Percentiles rank a stretch among this genome's conserved stretches.
Conservation (phyloP, 2,113 vertebrate species). For the Tachuris rubrigastra region DNA sequence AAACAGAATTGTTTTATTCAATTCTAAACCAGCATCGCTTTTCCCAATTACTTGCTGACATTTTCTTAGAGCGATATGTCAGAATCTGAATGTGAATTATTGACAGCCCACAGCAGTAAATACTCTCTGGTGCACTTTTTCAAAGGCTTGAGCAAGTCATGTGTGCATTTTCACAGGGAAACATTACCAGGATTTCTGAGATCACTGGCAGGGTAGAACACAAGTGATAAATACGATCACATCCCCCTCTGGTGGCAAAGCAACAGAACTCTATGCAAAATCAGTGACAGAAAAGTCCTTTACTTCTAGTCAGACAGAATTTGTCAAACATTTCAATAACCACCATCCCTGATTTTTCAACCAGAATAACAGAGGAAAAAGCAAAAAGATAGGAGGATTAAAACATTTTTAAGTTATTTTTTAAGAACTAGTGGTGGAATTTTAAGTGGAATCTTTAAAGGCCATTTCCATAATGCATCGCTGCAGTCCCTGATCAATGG, state of each 20-base stretch:
- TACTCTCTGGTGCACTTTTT: not conserved
- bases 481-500: slow-evolving; percentile 84
- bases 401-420: not conserved
- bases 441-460: slow-evolving; percentile 75
- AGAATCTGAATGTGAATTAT: not conserved
- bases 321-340: not conserved
- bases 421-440: not conserved
- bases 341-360: not conserved
- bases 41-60: not conserved
- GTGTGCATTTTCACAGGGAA: not conserved
- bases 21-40: not conserved
- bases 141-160: not conserved
- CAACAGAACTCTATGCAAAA: not conserved
- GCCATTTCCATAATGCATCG: slow-evolving; percentile 83
- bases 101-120: not conserved
- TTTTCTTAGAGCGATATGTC: not conserved
- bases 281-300: not conserved
- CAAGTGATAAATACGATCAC: not conserved
- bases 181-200: accelerated
- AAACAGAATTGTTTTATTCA: not conserved
- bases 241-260: slow-evolving; percentile 32
- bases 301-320: not conserved
- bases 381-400: accelerated
- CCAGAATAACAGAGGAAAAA: not conserved
- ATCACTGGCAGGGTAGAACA: not conserved